Conservation (phyloP, 2,797 vertebrate genomes). For the Sphenopsis melanotis region DNA sequence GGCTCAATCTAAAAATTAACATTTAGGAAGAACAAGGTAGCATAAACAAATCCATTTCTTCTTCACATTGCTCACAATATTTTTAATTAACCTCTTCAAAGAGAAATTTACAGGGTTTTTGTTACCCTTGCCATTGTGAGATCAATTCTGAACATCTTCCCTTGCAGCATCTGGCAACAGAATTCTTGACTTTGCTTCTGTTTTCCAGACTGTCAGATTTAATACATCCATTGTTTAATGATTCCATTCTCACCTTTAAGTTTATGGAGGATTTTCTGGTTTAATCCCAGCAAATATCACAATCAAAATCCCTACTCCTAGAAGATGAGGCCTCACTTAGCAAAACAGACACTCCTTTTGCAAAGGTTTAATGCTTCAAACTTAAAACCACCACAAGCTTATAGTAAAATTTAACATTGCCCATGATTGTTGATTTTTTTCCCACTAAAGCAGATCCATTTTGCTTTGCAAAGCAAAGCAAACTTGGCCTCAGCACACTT, state of each 20-base stretch:
- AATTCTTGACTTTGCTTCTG: not conserved
- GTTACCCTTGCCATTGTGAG: not conserved
- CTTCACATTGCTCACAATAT: not conserved
- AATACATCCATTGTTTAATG: not conserved
- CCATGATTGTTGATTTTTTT: not conserved
- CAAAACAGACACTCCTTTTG: not conserved
- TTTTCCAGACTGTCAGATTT: not conserved
- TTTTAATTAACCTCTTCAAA: not conserved
- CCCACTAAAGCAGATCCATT: not conserved
- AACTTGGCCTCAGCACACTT: not conserved
- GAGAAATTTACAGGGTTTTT: not conserved
- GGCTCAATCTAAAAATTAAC: not conserved
- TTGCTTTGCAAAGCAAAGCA: not conserved
- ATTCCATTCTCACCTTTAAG: not conserved
- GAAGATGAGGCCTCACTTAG: not conserved
- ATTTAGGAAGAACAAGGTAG: not conserved
- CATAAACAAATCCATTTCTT: not conserved
- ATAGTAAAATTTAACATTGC: not conserved
- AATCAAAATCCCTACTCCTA: not conserved
- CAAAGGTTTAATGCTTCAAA: not conserved
- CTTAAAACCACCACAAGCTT: not conserved
- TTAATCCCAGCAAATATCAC: not conserved
- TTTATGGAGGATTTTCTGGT: not conserved
- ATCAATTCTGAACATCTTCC: not conserved
- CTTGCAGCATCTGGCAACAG: not conserved